These are phyloP conservation scores for Apotomis capreana DNA, from an alignment of 2,888 invertebrate genomes.

Conservation along the genomic window DNA sequence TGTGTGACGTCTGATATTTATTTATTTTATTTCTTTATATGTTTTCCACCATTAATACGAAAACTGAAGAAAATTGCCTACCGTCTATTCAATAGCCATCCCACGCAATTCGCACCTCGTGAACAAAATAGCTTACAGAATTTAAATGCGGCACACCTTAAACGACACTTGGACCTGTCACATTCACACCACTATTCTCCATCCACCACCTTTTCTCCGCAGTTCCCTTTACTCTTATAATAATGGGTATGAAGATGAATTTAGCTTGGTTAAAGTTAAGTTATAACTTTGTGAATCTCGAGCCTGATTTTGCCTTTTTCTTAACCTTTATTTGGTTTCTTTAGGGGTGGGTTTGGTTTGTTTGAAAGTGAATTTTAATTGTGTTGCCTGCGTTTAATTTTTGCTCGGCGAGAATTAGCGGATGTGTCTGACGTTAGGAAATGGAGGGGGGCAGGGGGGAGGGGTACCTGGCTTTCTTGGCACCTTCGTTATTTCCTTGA, in stretches of 20 bases:
- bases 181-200: conserved; percentile 49
- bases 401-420: conserved; percentile 50
- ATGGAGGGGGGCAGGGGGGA: conserved; percentile 46
- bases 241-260: conserved; percentile 28
- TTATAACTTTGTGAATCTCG: conserved; percentile 1
- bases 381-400: conserved; percentile 52
- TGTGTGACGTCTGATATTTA: too few species aligned
- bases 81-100: conserved; percentile 10
- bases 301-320: conserved; percentile 1
- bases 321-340: not conserved
- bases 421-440: conserved; percentile 58
- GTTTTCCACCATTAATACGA: not conserved
- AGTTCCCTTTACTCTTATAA: conserved; percentile 31
- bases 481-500: conserved; percentile 37
- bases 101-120: conserved; percentile 35
- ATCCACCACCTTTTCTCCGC: conserved; percentile 38
- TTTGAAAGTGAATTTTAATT: not conserved
- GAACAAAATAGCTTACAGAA: conserved; percentile 44
- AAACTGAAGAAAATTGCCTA: conserved; percentile 7
- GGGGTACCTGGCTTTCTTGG: conserved; percentile 30
- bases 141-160: conserved; percentile 55
- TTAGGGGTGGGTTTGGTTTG: conserved; percentile 15
- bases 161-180: conserved; percentile 53
- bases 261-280: not conserved
- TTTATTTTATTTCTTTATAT: not conserved